A percentile compares a stretch with the other conserved stretches of the same genome.
Evolutionary conservation across 2,113 vertebrate genomes (phyloP).

Genomic region (Tachuris rubrigastra): DNA sequence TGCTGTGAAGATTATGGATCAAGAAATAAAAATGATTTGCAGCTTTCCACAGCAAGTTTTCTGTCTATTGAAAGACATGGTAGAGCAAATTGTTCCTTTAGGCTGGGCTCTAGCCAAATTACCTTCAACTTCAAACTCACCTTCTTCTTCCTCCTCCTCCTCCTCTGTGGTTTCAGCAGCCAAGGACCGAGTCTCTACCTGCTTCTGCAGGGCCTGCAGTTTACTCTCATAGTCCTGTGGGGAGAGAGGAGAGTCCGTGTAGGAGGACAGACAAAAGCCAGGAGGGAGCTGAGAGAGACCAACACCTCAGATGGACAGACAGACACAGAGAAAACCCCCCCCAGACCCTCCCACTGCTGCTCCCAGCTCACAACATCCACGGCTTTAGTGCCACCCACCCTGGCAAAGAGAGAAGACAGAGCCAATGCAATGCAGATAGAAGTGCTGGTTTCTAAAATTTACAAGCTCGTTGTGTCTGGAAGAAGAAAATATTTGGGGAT

Average conservation of each 20-base stretch:
- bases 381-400: neutral
- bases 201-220: constrained; percentile 96
- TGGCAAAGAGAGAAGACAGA: neutral
- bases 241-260: constrained; percentile 73
- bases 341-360: neutral
- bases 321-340: neutral
- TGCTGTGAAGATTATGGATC: neutral
- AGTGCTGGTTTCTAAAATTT: neutral
- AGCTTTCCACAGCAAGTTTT: neutral
- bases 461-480: neutral
- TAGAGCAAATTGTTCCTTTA: neutral
- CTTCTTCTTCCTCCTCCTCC: constrained; percentile 91
- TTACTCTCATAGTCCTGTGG: constrained; percentile 96
- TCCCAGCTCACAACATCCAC: neutral
- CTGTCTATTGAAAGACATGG: neutral
- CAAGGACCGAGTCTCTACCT: constrained; percentile 92
- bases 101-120: neutral
- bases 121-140: constrained; percentile 46
- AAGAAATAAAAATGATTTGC: neutral
- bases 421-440: neutral
- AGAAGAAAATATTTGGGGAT: neutral
- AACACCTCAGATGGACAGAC: neutral
- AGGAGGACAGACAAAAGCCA: constrained; percentile 57
- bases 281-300: neutral
- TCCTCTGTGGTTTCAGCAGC: constrained; percentile 93